Evolutionary conservation across 2,888 invertebrate genomes (phyloP).

Genomic region (Papilio elwesi): DNA sequence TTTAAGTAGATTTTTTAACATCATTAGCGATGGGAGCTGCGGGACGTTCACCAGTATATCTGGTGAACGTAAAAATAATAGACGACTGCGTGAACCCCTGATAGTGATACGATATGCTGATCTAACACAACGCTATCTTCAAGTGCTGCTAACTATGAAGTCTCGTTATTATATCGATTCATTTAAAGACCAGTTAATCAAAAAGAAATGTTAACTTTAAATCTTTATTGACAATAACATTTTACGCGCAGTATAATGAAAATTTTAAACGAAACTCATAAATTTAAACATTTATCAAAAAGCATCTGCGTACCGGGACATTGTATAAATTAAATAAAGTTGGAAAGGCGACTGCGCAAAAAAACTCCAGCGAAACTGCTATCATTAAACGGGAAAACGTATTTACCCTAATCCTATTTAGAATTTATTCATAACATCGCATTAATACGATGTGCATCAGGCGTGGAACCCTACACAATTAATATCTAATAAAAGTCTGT

Average conservation of each 20-base stretch:
- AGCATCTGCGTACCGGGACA: conserved; percentile 73
- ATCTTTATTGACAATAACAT: conserved; percentile 29
- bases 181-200: conserved; percentile 7
- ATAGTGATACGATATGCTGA: too few species aligned
- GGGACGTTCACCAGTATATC: too few species aligned
- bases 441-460: conserved; percentile 25
- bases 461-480: conserved; percentile 21
- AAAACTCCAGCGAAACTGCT: conserved; percentile 64
- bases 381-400: conserved; percentile 58
- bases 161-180: not conserved
- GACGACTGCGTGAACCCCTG: too few species aligned
- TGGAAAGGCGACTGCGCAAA: conserved; percentile 49
- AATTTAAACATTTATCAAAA: conserved; percentile 65
- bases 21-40: too few species aligned
- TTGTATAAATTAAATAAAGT: conserved; percentile 65
- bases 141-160: not conserved
- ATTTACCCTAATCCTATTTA: conserved; percentile 51
- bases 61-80: too few species aligned
- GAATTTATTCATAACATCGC: conserved; percentile 41
- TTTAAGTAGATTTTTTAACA: too few species aligned
- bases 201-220: conserved; percentile 20
- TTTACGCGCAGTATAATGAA: conserved; percentile 25
- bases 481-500: conserved; percentile 16
- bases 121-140: too few species aligned
- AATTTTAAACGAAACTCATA: conserved; percentile 37